These are phyloP conservation scores for Rhagonycha lutea DNA, from an alignment of 2,888 invertebrate species.

Conservation along the genomic window DNA sequence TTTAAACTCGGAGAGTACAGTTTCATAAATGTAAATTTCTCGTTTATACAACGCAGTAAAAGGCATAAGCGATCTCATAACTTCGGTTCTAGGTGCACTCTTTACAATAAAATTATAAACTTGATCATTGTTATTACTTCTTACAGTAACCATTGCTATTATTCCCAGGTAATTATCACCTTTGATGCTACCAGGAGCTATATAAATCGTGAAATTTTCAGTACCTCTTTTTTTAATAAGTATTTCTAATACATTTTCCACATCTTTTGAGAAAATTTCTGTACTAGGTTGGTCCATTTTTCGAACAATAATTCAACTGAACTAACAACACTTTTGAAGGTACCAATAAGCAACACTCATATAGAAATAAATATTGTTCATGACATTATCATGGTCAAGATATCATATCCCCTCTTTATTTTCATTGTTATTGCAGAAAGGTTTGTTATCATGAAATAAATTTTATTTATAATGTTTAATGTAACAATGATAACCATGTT, in stretches of 20 bases:
- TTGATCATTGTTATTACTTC: slow-evolving; percentile 22
- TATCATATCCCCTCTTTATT: not conserved
- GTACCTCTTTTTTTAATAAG: not conserved
- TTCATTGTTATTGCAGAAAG: no score
- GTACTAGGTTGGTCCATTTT: not conserved
- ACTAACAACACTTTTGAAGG: not conserved
- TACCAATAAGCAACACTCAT: not conserved
- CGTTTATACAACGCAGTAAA: slow-evolving; percentile 35
- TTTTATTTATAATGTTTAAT: no score
- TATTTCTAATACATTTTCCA: not conserved
- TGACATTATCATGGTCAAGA: not conserved
- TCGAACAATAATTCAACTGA: not conserved
- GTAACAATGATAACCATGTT: no score
- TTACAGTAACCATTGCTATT: slow-evolving; percentile 31
- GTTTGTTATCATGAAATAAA: no score
- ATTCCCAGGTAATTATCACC: slow-evolving; percentile 44
- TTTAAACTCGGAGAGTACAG: slow-evolving; percentile 37
- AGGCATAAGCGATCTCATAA: slow-evolving; percentile 32
- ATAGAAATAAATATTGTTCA: not conserved
- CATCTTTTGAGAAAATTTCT: not conserved
- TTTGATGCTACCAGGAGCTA: slow-evolving; percentile 31
- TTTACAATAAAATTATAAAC: slow-evolving; percentile 41
- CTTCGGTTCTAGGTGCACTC: slow-evolving; percentile 34
- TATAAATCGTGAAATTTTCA: not conserved
- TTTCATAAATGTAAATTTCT: slow-evolving; percentile 42